These are phyloP conservation scores for Hyla sarda DNA, from an alignment of 2,113 vertebrate genomes.

Conservation along the genomic window DNA sequence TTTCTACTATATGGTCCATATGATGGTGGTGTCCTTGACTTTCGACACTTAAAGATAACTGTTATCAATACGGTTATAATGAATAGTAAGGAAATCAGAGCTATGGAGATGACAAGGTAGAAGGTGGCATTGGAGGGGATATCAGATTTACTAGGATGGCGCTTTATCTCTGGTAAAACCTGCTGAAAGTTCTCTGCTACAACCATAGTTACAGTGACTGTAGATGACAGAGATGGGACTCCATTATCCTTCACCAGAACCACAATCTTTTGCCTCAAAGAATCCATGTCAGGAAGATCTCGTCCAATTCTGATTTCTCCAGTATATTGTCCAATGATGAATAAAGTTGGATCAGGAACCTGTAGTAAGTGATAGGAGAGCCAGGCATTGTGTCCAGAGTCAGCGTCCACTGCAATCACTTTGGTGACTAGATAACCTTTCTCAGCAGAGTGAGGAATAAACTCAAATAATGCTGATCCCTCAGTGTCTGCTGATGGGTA, in stretches of 20 bases:
- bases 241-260: conserved; percentile 65
- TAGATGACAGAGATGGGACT: conserved; percentile 55
- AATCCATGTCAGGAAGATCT: conserved; percentile 25
- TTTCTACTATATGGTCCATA: not conserved
- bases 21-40: not conserved
- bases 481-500: conserved; percentile 7
- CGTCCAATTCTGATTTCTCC: conserved; percentile 30
- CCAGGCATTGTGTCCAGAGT: conserved; percentile 43
- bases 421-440: conserved; percentile 17
- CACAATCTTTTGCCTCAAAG: conserved; percentile 33
- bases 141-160: not conserved
- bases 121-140: conserved; percentile 17
- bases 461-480: conserved; percentile 2
- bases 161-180: conserved; percentile 7
- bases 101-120: conserved; percentile 23
- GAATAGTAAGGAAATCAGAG: conserved; percentile 20
- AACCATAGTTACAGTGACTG: conserved; percentile 53
- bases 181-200: conserved; percentile 56
- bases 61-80: conserved; percentile 22
- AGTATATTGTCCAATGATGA: conserved; percentile 21
- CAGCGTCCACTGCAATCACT: conserved; percentile 5
- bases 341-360: conserved; percentile 47
- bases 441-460: conserved; percentile 19
- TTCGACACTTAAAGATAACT: conserved; percentile 23
- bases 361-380: conserved; percentile 28